A percentile compares a stretch with the other conserved stretches of the same genome.
Evolutionary conservation across 2,113 vertebrate species (phyloP).

Genomic region (Coregonus clupeaformis): DNA sequence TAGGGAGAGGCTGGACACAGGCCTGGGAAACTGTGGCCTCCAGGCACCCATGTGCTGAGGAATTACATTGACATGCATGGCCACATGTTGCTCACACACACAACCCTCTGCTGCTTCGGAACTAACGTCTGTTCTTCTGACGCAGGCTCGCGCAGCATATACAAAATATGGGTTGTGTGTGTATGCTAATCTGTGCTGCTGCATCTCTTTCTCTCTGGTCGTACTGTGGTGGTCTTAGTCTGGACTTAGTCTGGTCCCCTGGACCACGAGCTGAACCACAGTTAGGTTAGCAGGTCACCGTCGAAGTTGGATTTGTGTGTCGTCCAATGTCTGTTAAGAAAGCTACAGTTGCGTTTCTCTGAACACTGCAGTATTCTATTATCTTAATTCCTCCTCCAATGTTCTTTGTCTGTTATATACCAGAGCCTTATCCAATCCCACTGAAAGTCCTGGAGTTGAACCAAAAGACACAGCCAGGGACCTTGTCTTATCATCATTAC

Average conservation of each 20-base stretch:
- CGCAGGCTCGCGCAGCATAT: no score
- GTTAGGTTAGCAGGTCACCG: neutral
- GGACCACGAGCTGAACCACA: neutral
- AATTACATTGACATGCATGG: constrained; percentile 48
- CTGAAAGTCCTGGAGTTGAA: neutral
- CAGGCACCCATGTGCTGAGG: constrained; percentile 33
- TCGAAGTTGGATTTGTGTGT: neutral
- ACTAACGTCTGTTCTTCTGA: neutral
- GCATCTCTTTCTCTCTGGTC: constrained; percentile 2
- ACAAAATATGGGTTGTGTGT: neutral
- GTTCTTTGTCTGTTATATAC: neutral
- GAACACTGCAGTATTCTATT: no score
- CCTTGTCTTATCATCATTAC: neutral
- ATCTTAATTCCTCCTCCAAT: no score
- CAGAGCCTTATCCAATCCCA: neutral
- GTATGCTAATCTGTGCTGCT: neutral
- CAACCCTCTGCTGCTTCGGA: neutral
- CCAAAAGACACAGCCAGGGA: neutral
- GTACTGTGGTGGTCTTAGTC: neutral
- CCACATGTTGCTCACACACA: constrained; percentile 9
- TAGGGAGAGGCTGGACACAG: constrained; percentile 16
- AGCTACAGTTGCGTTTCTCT: no score
- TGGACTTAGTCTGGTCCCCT: neutral
- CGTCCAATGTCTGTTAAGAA: neutral
- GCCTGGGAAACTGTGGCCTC: constrained; percentile 24